A percentile compares a stretch with the other conserved stretches of the same genome.
phyloP scores from a whole-genome alignment of 2,113 vertebrate genomes.

The Rhynchopsitta pachyrhyncha region DNA sequence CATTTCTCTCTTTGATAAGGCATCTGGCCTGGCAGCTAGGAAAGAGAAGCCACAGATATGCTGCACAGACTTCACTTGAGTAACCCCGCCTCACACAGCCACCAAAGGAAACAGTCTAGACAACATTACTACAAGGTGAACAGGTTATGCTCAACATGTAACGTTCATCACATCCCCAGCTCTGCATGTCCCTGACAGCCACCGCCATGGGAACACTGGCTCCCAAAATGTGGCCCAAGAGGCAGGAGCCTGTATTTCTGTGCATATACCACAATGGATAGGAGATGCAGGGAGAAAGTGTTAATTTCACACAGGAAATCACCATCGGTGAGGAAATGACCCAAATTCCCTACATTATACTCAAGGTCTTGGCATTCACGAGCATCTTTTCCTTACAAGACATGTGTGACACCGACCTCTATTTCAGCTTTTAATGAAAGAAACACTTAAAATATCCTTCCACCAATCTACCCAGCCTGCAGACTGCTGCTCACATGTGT shows the following conservation, averaged over 20 bases:
- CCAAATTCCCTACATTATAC: background rate
- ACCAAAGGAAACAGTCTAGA: background rate
- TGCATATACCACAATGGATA: accelerated
- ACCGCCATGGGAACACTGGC: background rate
- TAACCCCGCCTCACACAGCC: accelerated
- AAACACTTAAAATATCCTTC: background rate
- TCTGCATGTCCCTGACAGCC: background rate
- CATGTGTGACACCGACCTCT: accelerated
- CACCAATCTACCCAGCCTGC: background rate
- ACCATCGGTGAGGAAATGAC: background rate
- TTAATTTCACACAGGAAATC: background rate
- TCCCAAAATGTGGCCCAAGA: background rate
- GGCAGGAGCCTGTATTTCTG: background rate
- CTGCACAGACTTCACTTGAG: background rate
- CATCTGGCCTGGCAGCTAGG: background rate
- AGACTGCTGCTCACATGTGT: background rate
- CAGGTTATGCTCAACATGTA: background rate
- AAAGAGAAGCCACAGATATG: background rate
- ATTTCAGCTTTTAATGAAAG: background rate
- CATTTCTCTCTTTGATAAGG: background rate
- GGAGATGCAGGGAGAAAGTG: background rate
- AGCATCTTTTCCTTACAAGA: background rate
- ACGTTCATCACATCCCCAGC: background rate
- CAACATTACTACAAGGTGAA: accelerated
- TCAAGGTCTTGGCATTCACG: background rate